Percentiles rank a stretch among this genome's conserved stretches.
Conservation (phyloP, 1,140 invertebrate genomes). For the Formica selysi region DNA sequence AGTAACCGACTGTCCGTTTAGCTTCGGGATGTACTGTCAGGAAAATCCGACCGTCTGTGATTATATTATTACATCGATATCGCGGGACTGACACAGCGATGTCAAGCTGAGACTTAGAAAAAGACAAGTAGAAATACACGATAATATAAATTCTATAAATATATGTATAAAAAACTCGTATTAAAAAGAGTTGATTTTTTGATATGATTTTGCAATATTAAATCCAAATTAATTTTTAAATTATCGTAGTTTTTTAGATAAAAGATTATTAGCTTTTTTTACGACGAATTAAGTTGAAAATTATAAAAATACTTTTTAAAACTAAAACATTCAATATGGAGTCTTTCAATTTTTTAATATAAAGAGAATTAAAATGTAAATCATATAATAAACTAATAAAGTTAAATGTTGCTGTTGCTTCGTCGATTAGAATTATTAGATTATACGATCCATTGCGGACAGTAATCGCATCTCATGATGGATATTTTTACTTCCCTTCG, state of each 20-base stretch:
- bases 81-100: not conserved
- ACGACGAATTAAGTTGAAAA: not conserved
- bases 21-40: not conserved
- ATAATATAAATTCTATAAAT: too few species aligned
- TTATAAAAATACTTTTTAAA: not conserved
- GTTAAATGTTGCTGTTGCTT: not conserved
- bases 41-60: conserved; percentile 15
- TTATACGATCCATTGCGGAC: not conserved
- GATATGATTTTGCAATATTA: too few species aligned
- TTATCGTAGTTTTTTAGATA: not conserved
- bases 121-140: too few species aligned
- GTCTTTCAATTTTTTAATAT: not conserved
- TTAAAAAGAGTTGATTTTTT: too few species aligned
- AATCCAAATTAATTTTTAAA: not conserved
- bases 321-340: not conserved
- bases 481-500: not conserved
- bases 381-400: not conserved
- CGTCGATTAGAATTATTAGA: conserved; percentile 4
- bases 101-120: too few species aligned
- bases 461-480: not conserved
- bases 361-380: not conserved
- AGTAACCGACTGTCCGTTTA: conserved; percentile 13
- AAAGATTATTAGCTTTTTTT: not conserved
- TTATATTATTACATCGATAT: conserved; percentile 19
- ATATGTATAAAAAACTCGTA: too few species aligned